phyloP scores from a whole-genome alignment of 2,888 invertebrate species.

The Synanthedon vespiformis region DNA sequence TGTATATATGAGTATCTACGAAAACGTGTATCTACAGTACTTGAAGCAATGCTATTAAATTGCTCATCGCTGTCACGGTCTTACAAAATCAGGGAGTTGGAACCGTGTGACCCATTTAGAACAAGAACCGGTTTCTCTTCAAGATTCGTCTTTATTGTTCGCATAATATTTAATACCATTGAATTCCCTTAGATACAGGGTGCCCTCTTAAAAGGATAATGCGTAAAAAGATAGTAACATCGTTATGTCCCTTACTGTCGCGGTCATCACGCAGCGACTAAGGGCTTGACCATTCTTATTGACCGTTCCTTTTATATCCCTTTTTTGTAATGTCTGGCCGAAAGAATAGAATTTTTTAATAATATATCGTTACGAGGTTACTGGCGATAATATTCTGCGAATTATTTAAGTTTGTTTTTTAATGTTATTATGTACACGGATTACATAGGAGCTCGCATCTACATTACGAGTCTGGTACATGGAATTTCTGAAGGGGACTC shows the following conservation, averaged over 20 bases:
- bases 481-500: too few species aligned
- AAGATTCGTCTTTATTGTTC: conserved; percentile 59
- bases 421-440: not conserved
- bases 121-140: conserved; percentile 65
- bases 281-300: conserved; percentile 57
- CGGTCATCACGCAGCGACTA: conserved; percentile 51
- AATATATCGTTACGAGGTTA: conserved; percentile 13
- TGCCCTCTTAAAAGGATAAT: conserved; percentile 60
- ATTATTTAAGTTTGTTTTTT: conserved; percentile 17
- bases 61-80: conserved; percentile 21
- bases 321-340: conserved; percentile 32
- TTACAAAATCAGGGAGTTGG: conserved; percentile 52
- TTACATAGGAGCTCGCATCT: not conserved
- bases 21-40: too few species aligned
- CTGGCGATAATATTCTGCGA: conserved; percentile 17
- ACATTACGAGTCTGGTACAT: not conserved
- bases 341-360: conserved; percentile 29
- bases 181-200: conserved; percentile 54
- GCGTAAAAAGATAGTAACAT: conserved; percentile 56
- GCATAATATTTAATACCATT: conserved; percentile 62
- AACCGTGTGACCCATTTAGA: conserved; percentile 70
- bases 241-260: conserved; percentile 43
- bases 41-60: not conserved
- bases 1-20: too few species aligned
- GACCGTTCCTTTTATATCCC: conserved; percentile 47